phyloP scores from a whole-genome alignment of 2,888 invertebrate genomes.

The Luperina nickerlii region DNA sequence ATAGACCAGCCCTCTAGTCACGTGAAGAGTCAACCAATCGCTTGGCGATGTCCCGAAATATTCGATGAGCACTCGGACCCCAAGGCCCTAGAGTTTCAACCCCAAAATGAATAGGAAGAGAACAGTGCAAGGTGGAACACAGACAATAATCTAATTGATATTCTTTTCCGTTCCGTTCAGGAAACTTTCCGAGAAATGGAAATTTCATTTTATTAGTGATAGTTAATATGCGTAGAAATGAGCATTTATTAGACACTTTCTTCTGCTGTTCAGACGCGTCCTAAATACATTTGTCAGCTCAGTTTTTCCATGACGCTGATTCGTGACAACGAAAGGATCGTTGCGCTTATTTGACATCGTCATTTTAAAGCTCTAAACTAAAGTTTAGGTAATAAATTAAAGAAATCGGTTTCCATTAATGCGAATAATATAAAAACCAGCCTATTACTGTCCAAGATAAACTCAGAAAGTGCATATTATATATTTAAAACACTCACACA shows the following conservation, averaged over 20 bases:
- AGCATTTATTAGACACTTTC: conserved; percentile 2
- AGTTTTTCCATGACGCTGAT: neutral
- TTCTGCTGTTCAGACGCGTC: neutral
- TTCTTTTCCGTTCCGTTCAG: conserved; percentile 31
- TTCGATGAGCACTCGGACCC: too few relatives aligned
- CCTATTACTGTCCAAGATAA: neutral
- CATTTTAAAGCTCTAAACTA: neutral
- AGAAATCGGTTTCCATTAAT: neutral
- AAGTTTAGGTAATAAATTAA: neutral
- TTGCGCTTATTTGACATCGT: too few relatives aligned
- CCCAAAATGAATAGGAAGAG: too few relatives aligned
- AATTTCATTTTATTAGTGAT: conserved; percentile 30
- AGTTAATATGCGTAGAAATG: conserved; percentile 25
- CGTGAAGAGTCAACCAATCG: too few relatives aligned
- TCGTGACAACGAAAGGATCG: neutral
- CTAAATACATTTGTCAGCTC: neutral
- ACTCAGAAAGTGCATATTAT: neutral
- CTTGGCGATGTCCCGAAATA: too few relatives aligned
- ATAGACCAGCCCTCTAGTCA: too few relatives aligned
- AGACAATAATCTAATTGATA: conserved; percentile 33
- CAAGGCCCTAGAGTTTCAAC: too few relatives aligned
- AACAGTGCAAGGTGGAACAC: neutral
- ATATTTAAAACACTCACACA: too few relatives aligned
- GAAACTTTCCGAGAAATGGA: conserved; percentile 17
- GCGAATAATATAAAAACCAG: neutral